Base-by-base conservation (phyloP, 2,797 vertebrate species). In the Urocyon cinereoargenteus region DNA sequence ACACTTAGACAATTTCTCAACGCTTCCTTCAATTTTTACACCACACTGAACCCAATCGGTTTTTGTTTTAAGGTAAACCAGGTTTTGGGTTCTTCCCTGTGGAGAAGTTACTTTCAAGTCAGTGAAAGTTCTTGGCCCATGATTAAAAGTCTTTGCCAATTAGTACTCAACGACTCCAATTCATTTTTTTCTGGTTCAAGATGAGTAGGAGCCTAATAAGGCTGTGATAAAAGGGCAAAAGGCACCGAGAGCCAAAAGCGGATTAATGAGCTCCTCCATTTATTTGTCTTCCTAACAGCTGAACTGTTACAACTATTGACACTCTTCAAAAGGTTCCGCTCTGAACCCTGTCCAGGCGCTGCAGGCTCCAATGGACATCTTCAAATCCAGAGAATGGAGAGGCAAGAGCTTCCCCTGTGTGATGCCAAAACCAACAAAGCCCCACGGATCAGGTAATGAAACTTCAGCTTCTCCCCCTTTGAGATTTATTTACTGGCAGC, bases 181-280 rank as follows among this genome's bases (percentile, higher is more conserved):
- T 98, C 99, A 98, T 98, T 98, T 97, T 97, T 97, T 97, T 98
- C 98, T 96, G 98, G 98, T 98, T 99, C 98, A 98, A 99, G 99
- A 99, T 99, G 99, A 99, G 99, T 98, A 99, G 98, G 98, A 99
- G 98, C 99, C 99, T 99, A 99, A 99, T 99, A 99, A 99, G 99
- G 99, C 98, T 98, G 98, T 79, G 98, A 99, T 99, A 99, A 99
- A 99, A 99, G 99, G 99, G 99, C 99, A 99, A 99, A 99, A 99
- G 99, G 99, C 99, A 99, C 97, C 1, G 93, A 98, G 99, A 98
- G 98, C 98, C 98, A 99, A 99, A 98, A 98, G 98, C 98, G 99
- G 99, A 99, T 99, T 99, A 99, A 99, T 99, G 98, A 99, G 98
- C 99, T 99, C 98, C 99, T 99, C 98, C 98, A 98, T 99, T 98